Percentiles rank a stretch among this genome's conserved stretches.
These are phyloP conservation scores for Helicorthomorpha holstii DNA, from an alignment of 1,140 invertebrate genomes.

Conservation along the genomic window DNA sequence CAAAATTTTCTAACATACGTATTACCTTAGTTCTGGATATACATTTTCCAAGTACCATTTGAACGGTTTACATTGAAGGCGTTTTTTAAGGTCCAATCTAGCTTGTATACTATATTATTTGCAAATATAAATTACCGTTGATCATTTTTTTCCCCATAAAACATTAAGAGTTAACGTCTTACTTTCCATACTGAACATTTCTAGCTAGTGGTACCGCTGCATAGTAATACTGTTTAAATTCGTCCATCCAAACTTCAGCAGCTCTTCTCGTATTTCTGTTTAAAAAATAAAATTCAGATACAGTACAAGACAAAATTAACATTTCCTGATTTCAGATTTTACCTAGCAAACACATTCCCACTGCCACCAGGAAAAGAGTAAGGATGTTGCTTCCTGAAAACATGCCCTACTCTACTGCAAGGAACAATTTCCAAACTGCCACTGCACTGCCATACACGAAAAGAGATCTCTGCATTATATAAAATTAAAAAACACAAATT, in stretches of 20 bases:
- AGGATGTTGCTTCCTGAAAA: constrained; percentile 80
- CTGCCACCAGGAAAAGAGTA: constrained; percentile 65
- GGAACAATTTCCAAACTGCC: constrained; percentile 66
- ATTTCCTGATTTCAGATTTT: not conserved
- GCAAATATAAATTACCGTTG: not conserved
- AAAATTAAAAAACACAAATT: constrained; percentile 2
- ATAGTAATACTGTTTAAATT: constrained; percentile 23
- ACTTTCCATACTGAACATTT: constrained; percentile 33
- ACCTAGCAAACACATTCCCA: constrained; percentile 31
- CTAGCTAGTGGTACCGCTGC: constrained; percentile 33
- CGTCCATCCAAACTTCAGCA: constrained; percentile 24
- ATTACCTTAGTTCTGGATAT: constrained; percentile 62
- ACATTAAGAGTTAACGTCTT: constrained; percentile 15
- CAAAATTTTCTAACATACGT: not conserved
- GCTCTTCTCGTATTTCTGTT: constrained; percentile 20
- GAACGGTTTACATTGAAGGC: constrained; percentile 83
- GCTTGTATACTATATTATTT: constrained; percentile 52
- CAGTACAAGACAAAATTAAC: not conserved
- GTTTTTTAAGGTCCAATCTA: constrained; percentile 58
- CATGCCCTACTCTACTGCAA: constrained; percentile 89
- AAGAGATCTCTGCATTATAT: constrained; percentile 23
- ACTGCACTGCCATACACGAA: constrained; percentile 64
- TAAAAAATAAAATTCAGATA: not conserved
- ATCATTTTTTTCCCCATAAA: not conserved
- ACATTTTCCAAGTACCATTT: constrained; percentile 95